These are phyloP conservation scores for Opisthocomus hoazin DNA, from an alignment of 2,113 vertebrate genomes.

Conservation along the genomic window DNA sequence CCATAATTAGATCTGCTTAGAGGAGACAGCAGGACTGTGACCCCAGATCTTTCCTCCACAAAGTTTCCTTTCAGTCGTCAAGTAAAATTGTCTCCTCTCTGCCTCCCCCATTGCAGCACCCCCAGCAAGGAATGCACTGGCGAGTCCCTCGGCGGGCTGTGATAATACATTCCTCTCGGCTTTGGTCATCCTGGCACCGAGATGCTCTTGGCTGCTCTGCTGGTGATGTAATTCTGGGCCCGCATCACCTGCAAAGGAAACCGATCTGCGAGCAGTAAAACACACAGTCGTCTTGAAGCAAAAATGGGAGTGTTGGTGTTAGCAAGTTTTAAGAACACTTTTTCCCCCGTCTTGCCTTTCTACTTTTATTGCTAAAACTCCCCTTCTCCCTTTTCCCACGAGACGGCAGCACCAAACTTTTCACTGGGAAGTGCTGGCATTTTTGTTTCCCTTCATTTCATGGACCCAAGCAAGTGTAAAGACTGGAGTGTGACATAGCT, in stretches of 20 bases:
- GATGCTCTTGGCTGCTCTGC: conserved; percentile 71
- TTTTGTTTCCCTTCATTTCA: conserved; percentile 23
- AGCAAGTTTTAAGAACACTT: neutral
- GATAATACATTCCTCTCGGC: conserved; percentile 76
- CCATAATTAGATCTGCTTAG: conserved; percentile 64
- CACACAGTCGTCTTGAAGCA: conserved; percentile 1
- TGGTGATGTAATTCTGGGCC: conserved; percentile 78
- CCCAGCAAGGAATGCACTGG: conserved; percentile 64
- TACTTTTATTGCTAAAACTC: conserved; percentile 18
- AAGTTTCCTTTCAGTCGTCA: conserved; percentile 36
- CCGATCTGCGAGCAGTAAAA: conserved; percentile 42
- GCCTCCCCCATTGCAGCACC: conserved; percentile 14
- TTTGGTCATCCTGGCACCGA: conserved; percentile 75
- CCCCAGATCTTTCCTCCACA: conserved; percentile 44
- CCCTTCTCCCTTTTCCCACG: conserved; percentile 33
- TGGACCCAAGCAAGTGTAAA: neutral
- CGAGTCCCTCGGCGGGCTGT: conserved; percentile 60
- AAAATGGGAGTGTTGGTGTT: conserved; percentile 5
- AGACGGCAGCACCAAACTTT: conserved; percentile 47
- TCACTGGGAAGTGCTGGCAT: neutral
- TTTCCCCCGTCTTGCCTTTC: neutral
- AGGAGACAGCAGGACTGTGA: conserved; percentile 57
- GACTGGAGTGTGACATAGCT: neutral
- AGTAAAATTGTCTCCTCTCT: conserved; percentile 28
- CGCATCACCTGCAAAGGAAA: conserved; percentile 70